Evolutionary conservation across 2,797 vertebrate genomes (phyloP), one percentile per base, ranked within the genome.

Genomic region (Parauchenoglanis punctatus): DNA sequence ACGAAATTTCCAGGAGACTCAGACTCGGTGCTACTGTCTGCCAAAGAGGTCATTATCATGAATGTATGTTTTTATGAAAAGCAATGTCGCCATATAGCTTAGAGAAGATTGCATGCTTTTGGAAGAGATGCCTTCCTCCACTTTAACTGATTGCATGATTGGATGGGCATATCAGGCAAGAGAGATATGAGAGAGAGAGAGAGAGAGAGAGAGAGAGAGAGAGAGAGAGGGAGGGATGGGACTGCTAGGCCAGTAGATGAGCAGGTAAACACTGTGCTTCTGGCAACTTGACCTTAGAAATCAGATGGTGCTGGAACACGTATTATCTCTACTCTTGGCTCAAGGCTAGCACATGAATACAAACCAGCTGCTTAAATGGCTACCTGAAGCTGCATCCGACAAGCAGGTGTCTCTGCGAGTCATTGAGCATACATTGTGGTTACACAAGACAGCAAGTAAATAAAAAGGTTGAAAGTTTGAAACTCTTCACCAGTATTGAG

Each of bases 261-360:
- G 44, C 58, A 83, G 83, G 80, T 85, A 83, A 83, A n/a, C 85
- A 83, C 83, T 58, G n/a, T 73, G 65, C 78, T 86, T 89, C 73
- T 84, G 83, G 58, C 63, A 90, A 49, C 63, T 86, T 81, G 88
- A 85, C 81, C 90, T 89, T 80, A 81, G n/a, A 76, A 86, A 81
- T 88, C 83, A 84, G 83, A 68, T 85, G 75, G 44, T 85, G 49
- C 78, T 77, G 85, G 59, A 83, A 56, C 61, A 83, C 54, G 58
- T 88, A 68, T 68, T 59, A 73, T 35, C 49, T 67, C 20, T 17
- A 52, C 86, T 78, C 49, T 83, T 49, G 17, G 54, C 61, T 52
- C 12, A 59, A 70, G 20, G 65, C 5, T 54, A 70, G 31, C 15
- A 67, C 52, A 72, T 78, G 85, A 80, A 87, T 88, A 86, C 75